A percentile compares a stretch with the other conserved stretches of the same genome.
Conservation (phyloP, 2,113 vertebrate species). For the Vicugna pacos region DNA sequence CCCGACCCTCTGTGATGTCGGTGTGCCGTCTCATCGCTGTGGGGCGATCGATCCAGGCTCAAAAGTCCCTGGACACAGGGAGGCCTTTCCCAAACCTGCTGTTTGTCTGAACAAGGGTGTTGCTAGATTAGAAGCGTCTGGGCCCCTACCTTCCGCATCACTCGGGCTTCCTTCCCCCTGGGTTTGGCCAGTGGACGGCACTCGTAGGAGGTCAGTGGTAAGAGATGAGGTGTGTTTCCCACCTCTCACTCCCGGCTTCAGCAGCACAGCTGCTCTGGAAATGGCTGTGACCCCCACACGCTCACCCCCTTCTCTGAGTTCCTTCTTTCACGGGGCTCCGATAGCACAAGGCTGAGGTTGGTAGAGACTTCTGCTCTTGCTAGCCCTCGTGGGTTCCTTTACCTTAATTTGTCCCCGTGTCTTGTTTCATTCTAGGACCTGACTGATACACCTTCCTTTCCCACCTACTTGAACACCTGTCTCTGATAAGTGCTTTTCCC, state of each 20-base stretch:
- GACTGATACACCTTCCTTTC: not conserved
- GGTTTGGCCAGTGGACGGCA: not conserved
- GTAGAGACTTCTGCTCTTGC: not conserved
- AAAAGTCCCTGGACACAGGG: not conserved
- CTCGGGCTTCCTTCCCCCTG: not conserved
- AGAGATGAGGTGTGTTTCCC: not conserved
- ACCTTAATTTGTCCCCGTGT: not conserved
- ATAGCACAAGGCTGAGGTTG: too few relatives aligned
- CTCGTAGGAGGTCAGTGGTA: not conserved
- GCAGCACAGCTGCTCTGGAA: not conserved
- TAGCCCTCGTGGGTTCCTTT: not conserved
- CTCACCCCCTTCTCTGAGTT: not conserved
- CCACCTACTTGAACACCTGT: not conserved
- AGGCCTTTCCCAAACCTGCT: not conserved
- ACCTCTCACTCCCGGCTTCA: not conserved
- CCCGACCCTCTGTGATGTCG: too few relatives aligned
- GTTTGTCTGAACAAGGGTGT: not conserved
- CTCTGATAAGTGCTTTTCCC: not conserved
- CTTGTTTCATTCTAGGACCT: not conserved
- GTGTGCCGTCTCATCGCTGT: not conserved
- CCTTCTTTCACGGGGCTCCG: accelerated
- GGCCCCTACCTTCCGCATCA: too few relatives aligned
- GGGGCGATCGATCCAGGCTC: not conserved
- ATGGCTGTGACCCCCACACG: too few relatives aligned
- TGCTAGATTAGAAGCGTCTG: not conserved